These are phyloP conservation scores for Phymanthus crucifer DNA, from an alignment of 92 coral and sea anemone genomes.

Conservation along the genomic window DNA sequence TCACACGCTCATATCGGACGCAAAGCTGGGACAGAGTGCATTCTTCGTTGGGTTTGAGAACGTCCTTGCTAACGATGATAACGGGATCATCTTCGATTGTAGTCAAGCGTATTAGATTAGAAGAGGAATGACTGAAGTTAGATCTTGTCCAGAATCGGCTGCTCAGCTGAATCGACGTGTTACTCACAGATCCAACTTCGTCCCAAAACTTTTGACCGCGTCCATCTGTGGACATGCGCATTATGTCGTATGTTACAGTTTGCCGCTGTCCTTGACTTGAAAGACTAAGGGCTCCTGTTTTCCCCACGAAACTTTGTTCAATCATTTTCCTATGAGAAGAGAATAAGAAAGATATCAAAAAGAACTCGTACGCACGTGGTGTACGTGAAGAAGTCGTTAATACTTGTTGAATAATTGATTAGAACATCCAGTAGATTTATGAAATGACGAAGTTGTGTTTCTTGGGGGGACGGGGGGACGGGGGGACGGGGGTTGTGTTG, in stretches of 20 bases:
- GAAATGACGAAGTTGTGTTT: too few relatives aligned
- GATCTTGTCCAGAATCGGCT: slow-evolving; percentile 55
- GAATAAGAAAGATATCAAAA: not conserved
- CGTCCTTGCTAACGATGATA: slow-evolving; percentile 40
- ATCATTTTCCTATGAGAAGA: slow-evolving; percentile 24
- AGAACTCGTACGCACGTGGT: not conserved
- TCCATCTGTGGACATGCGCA: slow-evolving; percentile 19
- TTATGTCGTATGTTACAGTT: slow-evolving; percentile 45
- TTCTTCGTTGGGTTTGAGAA: slow-evolving; percentile 34
- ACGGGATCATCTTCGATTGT: slow-evolving; percentile 63
- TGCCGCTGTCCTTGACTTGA: slow-evolving; percentile 48
- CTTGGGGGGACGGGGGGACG: too few relatives aligned
- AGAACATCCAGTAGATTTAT: too few relatives aligned
- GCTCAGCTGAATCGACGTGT: slow-evolving; percentile 22
- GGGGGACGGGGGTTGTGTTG: too few relatives aligned
- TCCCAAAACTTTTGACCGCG: slow-evolving; percentile 40
- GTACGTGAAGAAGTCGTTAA: too few relatives aligned
- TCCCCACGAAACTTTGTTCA: slow-evolving; percentile 39
- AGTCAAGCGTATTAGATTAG: slow-evolving; percentile 50
- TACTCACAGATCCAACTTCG: slow-evolving; percentile 48
- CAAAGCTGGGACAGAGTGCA: slow-evolving; percentile 61
- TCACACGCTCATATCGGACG: slow-evolving; percentile 26
- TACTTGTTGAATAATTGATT: too few relatives aligned
- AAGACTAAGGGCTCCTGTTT: slow-evolving; percentile 50
- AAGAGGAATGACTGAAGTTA: slow-evolving; percentile 11